Evolutionary conservation across 2,113 vertebrate species (phyloP), one percentile per base, ranked within the genome.

Genomic region (Campylomormyrus tamandua): DNA sequence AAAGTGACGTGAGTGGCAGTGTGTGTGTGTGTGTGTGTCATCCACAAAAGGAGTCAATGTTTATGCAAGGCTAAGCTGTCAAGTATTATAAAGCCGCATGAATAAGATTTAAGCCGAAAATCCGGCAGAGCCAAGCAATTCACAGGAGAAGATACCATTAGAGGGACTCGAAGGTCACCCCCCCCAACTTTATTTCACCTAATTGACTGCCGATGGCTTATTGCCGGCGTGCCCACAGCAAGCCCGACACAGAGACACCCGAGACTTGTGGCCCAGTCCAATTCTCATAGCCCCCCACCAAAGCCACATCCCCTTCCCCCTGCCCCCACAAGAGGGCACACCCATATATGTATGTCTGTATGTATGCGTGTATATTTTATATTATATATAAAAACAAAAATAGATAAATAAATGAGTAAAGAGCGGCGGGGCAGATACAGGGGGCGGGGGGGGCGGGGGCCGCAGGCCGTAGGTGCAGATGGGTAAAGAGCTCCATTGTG

Each of bases 131-230:
- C 96, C 96, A 96, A 96, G 95, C 93, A 95, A 97, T 97, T 97
- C 94, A 94, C 94, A 90, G n/a, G n/a, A n/a, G 93, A 96, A 96
- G 95, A 95, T 96, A 94, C 96, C 96, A 96, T 96, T 96, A 97
- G 95, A 96, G 96, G 96, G 96, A 97, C 97, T 97, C 97, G 97
- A 98, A 98, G 97, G 97, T 98, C 98, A 98, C 96, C 97, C 95
- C 95, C 95, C 96, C 8, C 21, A 2, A 97, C 97, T 97, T 98
- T 98, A 98, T 98, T 97, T 98, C 97, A 97, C 95, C 97, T 98
- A 99, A 99, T 98, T 98, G 97, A 98, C 97, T 97, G 94, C 95
- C 96, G 97, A 96, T 96, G 96, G 95, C 95, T 96, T 96, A 96
- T 94, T 93, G 96, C 94, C 94, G 95, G 94, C 96, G 95, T 96